phyloP scores from a whole-genome alignment of 2,797 vertebrate species.

The Ptychadena robeensis region DNA sequence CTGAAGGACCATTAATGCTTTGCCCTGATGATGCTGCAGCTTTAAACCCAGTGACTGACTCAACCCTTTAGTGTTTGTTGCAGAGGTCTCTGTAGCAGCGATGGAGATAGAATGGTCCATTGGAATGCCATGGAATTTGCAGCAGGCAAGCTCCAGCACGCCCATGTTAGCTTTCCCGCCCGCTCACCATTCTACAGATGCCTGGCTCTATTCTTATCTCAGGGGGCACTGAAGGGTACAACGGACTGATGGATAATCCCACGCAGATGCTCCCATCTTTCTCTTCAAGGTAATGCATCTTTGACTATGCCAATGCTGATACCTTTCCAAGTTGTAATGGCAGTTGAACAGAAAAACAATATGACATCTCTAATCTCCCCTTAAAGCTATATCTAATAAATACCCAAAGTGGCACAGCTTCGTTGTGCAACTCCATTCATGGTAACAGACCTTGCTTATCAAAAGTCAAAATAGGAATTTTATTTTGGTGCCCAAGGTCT shows the following conservation, averaged over 20 bases:
- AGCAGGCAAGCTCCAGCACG: constrained; percentile 63
- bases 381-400: neutral
- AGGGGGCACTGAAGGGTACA: constrained; percentile 57
- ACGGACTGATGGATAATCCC: constrained; percentile 38
- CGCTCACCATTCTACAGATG: constrained; percentile 60
- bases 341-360: neutral
- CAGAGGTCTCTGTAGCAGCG: constrained; percentile 37
- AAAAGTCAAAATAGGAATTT: neutral
- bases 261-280: constrained; percentile 47
- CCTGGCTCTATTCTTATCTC: constrained; percentile 61
- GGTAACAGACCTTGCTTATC: neutral
- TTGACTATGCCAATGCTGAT: neutral
- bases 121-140: constrained; percentile 57
- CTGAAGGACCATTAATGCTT: too few species aligned
- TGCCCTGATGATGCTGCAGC: neutral
- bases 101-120: constrained; percentile 36
- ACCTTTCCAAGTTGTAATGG: neutral
- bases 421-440: neutral
- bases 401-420: neutral
- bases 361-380: neutral
- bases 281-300: constrained; percentile 7
- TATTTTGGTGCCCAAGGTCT: neutral
- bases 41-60: neutral
- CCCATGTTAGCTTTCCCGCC: constrained; percentile 40
- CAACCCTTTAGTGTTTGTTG: constrained; percentile 9